phyloP scores from a whole-genome alignment of 2,797 vertebrate species.

The Syngnathus acus region DNA sequence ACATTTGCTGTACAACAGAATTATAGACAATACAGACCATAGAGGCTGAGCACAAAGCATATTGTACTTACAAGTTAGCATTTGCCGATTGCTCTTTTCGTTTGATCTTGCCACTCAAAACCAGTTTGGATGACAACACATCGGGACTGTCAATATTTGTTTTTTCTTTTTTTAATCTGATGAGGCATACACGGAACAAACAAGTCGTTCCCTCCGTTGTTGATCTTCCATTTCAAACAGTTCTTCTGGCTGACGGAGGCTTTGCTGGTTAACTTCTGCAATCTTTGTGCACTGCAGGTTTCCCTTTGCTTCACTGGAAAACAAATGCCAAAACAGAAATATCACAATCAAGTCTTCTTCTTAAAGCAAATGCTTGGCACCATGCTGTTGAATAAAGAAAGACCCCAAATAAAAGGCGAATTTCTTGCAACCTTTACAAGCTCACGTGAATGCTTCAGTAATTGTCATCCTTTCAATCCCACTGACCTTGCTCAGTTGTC shows the following conservation, averaged over 20 bases:
- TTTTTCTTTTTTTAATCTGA: conserved; percentile 23
- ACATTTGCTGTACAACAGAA: conserved; percentile 39
- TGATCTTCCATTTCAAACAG: conserved; percentile 32
- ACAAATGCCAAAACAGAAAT: neutral
- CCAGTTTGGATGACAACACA: conserved; percentile 42
- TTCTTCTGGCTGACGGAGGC: conserved; percentile 34
- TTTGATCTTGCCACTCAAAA: conserved; percentile 35
- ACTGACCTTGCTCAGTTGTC: conserved; percentile 71
- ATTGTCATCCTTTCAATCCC: conserved; percentile 3
- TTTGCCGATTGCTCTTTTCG: neutral
- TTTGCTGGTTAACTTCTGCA: conserved; percentile 50
- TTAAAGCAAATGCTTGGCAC: no score
- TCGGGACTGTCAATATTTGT: conserved; percentile 8
- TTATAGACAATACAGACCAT: conserved; percentile 42
- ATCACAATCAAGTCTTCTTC: neutral
- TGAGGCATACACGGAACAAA: conserved; percentile 49
- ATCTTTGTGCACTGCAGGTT: conserved; percentile 14
- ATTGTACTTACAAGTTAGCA: conserved; percentile 34
- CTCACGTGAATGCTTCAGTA: neutral
- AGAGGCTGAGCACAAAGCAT: conserved; percentile 42
- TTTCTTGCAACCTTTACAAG: no score
- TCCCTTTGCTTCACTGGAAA: conserved; percentile 10
- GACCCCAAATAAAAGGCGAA: neutral
- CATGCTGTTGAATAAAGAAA: neutral
- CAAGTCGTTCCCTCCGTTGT: conserved; percentile 17